Percentiles rank a stretch among this genome's conserved stretches.
phyloP scores from a whole-genome alignment of 2,888 invertebrate species.

The Drosophila fungiperda region DNA sequence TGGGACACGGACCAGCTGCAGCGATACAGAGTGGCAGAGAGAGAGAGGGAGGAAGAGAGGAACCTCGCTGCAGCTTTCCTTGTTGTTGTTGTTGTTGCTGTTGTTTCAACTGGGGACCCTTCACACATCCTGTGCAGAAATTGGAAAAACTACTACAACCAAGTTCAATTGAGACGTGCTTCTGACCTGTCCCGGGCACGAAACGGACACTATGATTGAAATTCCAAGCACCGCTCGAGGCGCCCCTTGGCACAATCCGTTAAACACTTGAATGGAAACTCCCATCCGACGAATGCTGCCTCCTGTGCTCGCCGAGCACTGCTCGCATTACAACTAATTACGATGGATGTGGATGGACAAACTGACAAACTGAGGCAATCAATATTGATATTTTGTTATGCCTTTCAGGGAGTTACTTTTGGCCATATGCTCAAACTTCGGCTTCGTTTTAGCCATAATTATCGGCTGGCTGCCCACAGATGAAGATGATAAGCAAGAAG shows the following conservation, averaged over 20 bases:
- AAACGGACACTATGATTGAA: constrained; percentile 55
- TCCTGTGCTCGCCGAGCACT: constrained; percentile 4
- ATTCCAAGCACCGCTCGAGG: constrained; percentile 47
- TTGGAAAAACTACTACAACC: constrained; percentile 64
- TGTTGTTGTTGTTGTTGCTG: constrained; percentile 22
- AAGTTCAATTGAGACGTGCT: constrained; percentile 65
- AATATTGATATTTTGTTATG: constrained; percentile 38
- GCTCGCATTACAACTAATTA: constrained; percentile 62
- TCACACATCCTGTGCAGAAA: constrained; percentile 67
- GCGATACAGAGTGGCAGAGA: not conserved
- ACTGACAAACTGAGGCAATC: constrained; percentile 13
- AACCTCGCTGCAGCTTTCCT: constrained; percentile 18
- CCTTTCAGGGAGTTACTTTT: constrained; percentile 31
- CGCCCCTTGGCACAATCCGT: constrained; percentile 30
- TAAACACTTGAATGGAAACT: constrained; percentile 35
- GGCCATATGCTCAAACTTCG: constrained; percentile 41
- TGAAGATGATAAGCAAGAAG: constrained; percentile 20
- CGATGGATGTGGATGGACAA: constrained; percentile 9
- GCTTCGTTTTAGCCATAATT: constrained; percentile 47
- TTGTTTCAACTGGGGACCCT: constrained; percentile 27
- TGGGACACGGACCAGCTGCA: constrained; percentile 61
- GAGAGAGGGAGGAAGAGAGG: too few species aligned
- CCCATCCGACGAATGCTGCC: too few species aligned
- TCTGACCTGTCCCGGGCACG: constrained; percentile 41
- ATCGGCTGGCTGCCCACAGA: constrained; percentile 25